phyloP scores from a whole-genome alignment of 1,140 invertebrate genomes.

The Atta colombica region DNA sequence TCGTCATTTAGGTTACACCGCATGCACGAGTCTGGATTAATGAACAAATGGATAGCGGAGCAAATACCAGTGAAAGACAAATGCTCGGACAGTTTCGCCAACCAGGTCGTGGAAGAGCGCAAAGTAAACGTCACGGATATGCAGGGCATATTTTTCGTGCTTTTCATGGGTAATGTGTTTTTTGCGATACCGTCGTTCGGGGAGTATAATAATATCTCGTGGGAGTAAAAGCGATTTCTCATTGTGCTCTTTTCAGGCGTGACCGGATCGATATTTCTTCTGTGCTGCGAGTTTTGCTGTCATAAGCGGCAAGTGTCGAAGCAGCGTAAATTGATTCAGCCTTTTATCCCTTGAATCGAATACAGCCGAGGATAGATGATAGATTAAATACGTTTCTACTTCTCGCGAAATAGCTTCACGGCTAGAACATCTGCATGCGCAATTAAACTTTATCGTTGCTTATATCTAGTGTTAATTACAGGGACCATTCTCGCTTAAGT shows the following conservation, averaged over 20 bases:
- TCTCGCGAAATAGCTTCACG: not conserved
- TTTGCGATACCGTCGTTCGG: not conserved
- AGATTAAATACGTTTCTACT: conserved; percentile 1
- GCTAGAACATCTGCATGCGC: not conserved
- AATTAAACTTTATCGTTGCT: conserved; percentile 31
- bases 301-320: conserved; percentile 84
- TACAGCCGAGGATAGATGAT: not conserved
- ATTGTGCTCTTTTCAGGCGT: conserved; percentile 86
- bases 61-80: conserved; percentile 93
- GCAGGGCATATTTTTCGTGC: conserved; percentile 95
- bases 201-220: not conserved
- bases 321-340: conserved; percentile 88
- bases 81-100: conserved; percentile 89
- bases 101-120: conserved; percentile 92
- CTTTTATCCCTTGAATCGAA: conserved; percentile 86
- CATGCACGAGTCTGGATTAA: conserved; percentile 94
- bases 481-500: not conserved
- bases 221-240: not conserved
- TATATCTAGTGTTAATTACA: conserved; percentile 14
- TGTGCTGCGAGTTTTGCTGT: conserved; percentile 87
- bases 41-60: conserved; percentile 93
- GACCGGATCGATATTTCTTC: conserved; percentile 85
- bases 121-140: conserved; percentile 95
- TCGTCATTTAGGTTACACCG: conserved; percentile 88
- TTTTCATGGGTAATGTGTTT: conserved; percentile 90